A percentile compares a stretch with the other conserved stretches of the same genome.
phyloP scores from a whole-genome alignment of 2,113 vertebrate species.

The Astur gentilis region DNA sequence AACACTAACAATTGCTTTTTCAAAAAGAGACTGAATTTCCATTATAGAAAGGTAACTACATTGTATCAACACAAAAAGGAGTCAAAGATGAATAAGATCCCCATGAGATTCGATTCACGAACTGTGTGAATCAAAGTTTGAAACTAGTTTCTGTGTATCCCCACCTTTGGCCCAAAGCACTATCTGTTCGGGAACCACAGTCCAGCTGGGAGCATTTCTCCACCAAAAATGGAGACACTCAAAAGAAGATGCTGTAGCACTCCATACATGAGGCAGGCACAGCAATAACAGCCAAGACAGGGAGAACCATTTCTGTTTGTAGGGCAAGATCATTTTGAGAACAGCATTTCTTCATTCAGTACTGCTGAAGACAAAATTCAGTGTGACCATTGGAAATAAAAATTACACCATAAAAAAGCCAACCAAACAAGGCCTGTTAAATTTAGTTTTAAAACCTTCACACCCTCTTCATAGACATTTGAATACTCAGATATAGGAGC shows the following conservation, averaged over 20 bases:
- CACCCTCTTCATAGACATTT: background rate
- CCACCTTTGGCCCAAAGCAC: background rate
- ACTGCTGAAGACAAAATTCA: background rate
- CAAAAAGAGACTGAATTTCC: background rate
- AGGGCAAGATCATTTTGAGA: background rate
- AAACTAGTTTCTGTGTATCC: background rate
- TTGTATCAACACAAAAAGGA: background rate
- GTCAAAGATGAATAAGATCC: background rate
- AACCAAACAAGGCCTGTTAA: background rate
- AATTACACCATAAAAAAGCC: background rate
- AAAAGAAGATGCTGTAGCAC: accelerated
- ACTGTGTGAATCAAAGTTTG: background rate
- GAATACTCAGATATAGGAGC: background rate
- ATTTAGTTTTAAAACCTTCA: background rate
- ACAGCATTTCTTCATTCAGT: background rate
- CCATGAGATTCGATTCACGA: background rate
- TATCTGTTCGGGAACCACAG: background rate
- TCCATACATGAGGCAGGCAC: background rate
- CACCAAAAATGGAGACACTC: background rate
- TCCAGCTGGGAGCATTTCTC: background rate
- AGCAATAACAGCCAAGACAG: background rate
- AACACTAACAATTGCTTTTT: background rate
- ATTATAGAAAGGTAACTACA: background rate
- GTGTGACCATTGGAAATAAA: background rate
- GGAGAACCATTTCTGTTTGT: background rate